phyloP scores from a whole-genome alignment of 2,888 invertebrate genomes.

The Acrocyrtus sp. region DNA sequence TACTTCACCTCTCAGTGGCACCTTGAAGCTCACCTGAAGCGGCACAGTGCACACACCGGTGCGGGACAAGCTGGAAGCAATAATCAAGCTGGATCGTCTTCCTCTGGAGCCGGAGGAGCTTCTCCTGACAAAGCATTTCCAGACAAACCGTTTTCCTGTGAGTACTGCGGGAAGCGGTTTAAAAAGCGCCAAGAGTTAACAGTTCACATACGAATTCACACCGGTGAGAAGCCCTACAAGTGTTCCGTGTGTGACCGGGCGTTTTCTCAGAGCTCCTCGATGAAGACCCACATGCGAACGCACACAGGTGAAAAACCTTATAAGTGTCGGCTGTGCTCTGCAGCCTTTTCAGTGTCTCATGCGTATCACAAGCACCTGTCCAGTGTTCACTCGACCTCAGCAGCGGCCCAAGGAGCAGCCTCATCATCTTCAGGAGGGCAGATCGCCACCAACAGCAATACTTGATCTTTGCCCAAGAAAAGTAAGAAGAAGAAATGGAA shows the following conservation, averaged over 20 bases:
- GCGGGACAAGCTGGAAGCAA: conserved; percentile 14
- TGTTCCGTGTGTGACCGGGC: conserved; percentile 47
- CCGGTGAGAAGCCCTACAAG: conserved; percentile 50
- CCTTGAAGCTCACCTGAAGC: conserved; percentile 46
- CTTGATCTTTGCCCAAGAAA: conserved; percentile 32
- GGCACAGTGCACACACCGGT: conserved; percentile 43
- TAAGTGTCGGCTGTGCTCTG: conserved; percentile 40
- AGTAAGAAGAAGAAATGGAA: conserved; percentile 1
- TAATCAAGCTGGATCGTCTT: conserved; percentile 8
- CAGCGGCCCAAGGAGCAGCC: conserved; percentile 25
- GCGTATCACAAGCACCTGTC: conserved; percentile 49
- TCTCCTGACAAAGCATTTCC: conserved; percentile 25
- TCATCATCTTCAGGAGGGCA: conserved; percentile 30
- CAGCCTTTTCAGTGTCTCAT: conserved; percentile 39
- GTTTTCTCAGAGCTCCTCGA: conserved; percentile 45
- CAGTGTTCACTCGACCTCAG: conserved; percentile 44
- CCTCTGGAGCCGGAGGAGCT: conserved; percentile 1
- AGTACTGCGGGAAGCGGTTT: conserved; percentile 47
- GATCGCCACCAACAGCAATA: conserved; percentile 7
- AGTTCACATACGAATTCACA: conserved; percentile 48
- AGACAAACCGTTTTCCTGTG: conserved; percentile 51
- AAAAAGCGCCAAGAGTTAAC: conserved; percentile 49
- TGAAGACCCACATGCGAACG: conserved; percentile 46
- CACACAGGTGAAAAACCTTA: conserved; percentile 48
- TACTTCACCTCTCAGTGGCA: conserved; percentile 54